Base-by-base conservation (phyloP, 1,140 invertebrate species). In the Zaprionus taronus region DNA sequence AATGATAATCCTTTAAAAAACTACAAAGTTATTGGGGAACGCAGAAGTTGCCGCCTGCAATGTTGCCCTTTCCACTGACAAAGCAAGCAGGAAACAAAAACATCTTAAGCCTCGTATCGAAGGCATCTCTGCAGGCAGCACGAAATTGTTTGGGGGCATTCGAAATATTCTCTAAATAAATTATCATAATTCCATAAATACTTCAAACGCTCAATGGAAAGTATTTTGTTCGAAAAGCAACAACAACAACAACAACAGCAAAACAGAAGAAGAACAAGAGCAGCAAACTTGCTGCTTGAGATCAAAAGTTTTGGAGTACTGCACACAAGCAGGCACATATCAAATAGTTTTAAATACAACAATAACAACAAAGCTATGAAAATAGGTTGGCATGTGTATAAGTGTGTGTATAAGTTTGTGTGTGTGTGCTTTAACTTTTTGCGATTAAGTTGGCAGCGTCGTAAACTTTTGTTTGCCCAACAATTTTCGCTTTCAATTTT, bases 181-280 rank as follows among this genome's bases (percentile, higher is more conserved):
- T 85, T 79, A 79, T 64, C 79, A 75, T 85, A 90, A 90, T 90
- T 85, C 85, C 85, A 80, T 76, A 90, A 90, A 90, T 90, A 78
- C 71, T 81, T 89, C 36, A 83, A 65, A 72, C 72, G 74, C 78
- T 79, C 63, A 77, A 83, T 84, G 85, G 72, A 72, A 89, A 80
- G 82, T 82, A 90, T 84, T 82, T 90, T 51, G 72, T 57, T 66
- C 64, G 51, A 47, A 34, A 26, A 47, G 47, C 31, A 60, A 58
- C 47, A 44, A 24, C 9, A 60, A 58, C 47, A 44, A 24, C 9
- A 57, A 34, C n/a, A 34, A 44, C 20, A 74, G 26, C 20, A n/a
- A 55, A 22, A 4, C 17, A 17, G 49, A 56, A 56, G n/a, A 31
- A 67, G 26, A n/a, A 31, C n/a, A 36, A 69, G 56, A 7, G 14